Conservation (phyloP, 1,140 invertebrate genomes). For the Drosophila sechellia region DNA sequence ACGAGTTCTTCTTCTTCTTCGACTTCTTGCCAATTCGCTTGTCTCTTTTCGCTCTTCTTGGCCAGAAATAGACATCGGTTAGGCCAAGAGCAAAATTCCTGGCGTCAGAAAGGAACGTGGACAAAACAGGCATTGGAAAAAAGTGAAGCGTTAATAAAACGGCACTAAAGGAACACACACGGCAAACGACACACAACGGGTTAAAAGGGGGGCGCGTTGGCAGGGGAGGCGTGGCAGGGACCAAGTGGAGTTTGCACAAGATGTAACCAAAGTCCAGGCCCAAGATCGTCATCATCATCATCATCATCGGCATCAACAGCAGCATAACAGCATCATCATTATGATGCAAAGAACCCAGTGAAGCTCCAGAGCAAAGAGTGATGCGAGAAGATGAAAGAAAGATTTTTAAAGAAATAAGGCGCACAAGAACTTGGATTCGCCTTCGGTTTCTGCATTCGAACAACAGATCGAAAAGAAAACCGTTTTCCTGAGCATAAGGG, state of each 20-base stretch:
- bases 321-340: conserved; percentile 1
- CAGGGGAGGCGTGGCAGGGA: conserved; percentile 1
- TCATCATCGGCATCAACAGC: conserved; percentile 1
- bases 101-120: conserved; percentile 56
- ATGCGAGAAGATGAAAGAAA: conserved; percentile 18
- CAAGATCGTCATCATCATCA: conserved; percentile 22
- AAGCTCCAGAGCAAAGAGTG: conserved; percentile 19
- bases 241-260: conserved; percentile 41
- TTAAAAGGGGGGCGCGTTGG: conserved; percentile 10
- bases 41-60: conserved; percentile 6
- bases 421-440: conserved; percentile 9
- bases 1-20: background rate
- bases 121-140: conserved; percentile 48
- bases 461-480: background rate
- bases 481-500: background rate
- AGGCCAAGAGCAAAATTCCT: conserved; percentile 59
- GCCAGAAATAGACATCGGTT: conserved; percentile 50
- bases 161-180: conserved; percentile 70
- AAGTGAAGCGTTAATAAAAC: conserved; percentile 79
- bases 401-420: conserved; percentile 14
- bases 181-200: conserved; percentile 46
- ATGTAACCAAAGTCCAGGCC: conserved; percentile 73
- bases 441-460: conserved; percentile 7
- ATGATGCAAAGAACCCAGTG: conserved; percentile 38
- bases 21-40: background rate